Conservation (phyloP, 2,113 vertebrate species). For the Brachyhypopomus gauderio region DNA sequence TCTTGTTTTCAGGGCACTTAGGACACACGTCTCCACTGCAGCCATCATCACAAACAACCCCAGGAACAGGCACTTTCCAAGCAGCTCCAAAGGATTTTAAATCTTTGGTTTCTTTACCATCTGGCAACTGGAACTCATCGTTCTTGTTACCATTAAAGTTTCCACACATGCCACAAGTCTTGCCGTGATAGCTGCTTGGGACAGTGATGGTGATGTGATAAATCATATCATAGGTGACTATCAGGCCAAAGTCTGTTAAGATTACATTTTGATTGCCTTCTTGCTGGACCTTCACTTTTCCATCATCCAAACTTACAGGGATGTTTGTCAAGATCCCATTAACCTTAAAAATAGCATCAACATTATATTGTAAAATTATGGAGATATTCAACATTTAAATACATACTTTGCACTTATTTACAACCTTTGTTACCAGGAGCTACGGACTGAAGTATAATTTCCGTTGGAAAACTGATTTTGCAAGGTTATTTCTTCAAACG, state of each 20-base stretch:
- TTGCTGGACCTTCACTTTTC: constrained; percentile 49
- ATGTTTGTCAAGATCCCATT: background rate
- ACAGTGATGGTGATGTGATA: constrained; percentile 61
- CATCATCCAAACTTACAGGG: constrained; percentile 48
- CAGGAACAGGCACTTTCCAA: constrained; percentile 58
- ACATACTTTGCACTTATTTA: too few species aligned
- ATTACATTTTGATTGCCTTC: constrained; percentile 40
- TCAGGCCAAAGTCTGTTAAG: constrained; percentile 61
- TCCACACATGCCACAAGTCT: constrained; percentile 68
- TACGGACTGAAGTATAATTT: too few species aligned
- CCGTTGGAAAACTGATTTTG: too few species aligned
- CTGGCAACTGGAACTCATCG: constrained; percentile 54
- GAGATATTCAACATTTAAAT: too few species aligned
- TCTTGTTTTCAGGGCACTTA: constrained; percentile 36
- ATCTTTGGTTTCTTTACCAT: constrained; percentile 51
- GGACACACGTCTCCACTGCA: constrained; percentile 46
- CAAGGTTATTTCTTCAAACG: too few species aligned
- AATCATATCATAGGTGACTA: constrained; percentile 61
- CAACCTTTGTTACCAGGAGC: too few species aligned
- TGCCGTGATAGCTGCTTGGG: constrained; percentile 62
- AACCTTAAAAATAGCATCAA: too few species aligned
- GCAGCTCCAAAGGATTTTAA: constrained; percentile 51
- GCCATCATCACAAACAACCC: constrained; percentile 55
- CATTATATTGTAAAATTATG: too few species aligned
- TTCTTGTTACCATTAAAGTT: constrained; percentile 62